Evolutionary conservation across 1,140 invertebrate species (phyloP).

Genomic region (Papilio helenus): DNA sequence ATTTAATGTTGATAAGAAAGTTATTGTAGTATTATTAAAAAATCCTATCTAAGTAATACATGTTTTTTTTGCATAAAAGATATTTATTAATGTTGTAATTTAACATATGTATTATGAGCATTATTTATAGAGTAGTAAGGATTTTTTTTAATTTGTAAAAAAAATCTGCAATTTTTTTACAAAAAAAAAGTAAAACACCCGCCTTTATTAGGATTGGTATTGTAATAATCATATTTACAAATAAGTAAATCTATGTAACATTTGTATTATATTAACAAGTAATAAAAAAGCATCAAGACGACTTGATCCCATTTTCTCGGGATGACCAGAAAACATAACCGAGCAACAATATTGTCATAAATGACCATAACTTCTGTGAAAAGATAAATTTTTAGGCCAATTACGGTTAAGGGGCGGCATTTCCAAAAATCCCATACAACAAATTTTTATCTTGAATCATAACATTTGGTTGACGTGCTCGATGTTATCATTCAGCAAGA

Average conservation of each 20-base stretch:
- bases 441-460: slow-evolving; percentile 68
- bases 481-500: slow-evolving; percentile 64
- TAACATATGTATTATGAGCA: too few species aligned
- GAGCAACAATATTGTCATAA: slow-evolving; percentile 61
- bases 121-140: too few species aligned
- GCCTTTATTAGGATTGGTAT: too few species aligned
- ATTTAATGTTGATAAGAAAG: neutral
- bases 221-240: too few species aligned
- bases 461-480: slow-evolving; percentile 64
- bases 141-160: too few species aligned
- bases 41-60: too few species aligned
- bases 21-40: too few species aligned
- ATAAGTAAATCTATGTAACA: too few species aligned
- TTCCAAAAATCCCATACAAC: slow-evolving; percentile 75
- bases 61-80: too few species aligned
- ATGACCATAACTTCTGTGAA: slow-evolving; percentile 75
- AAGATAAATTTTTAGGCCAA: slow-evolving; percentile 75
- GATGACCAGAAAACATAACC: slow-evolving; percentile 46
- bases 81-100: too few species aligned
- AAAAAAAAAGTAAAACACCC: too few species aligned
- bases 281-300: slow-evolving; percentile 45
- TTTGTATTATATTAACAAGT: neutral
- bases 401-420: slow-evolving; percentile 68
- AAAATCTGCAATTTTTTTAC: too few species aligned
- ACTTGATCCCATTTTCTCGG: slow-evolving; percentile 64